These are phyloP conservation scores for Tortrix viridana DNA, from an alignment of 2,888 invertebrate genomes.

Conservation along the genomic window DNA sequence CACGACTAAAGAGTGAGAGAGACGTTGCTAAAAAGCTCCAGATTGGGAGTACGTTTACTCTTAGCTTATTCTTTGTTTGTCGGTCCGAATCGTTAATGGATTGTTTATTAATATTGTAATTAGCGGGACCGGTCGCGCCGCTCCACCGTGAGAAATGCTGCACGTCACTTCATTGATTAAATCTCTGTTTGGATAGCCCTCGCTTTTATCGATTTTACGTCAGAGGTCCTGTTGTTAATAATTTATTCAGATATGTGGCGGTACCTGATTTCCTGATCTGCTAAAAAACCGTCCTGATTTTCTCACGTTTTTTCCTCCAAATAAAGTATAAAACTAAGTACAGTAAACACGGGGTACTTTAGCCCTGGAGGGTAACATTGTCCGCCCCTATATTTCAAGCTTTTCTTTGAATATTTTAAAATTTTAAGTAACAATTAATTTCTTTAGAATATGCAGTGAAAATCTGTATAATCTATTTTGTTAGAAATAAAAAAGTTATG, in stretches of 20 bases:
- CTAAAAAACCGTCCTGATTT: slow-evolving; percentile 7
- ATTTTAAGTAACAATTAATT: too few species aligned
- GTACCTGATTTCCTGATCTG: slow-evolving; percentile 24
- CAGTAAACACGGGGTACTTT: too few species aligned
- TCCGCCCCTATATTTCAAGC: too few species aligned
- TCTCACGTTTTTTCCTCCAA: too few species aligned
- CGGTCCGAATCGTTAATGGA: slow-evolving; percentile 57
- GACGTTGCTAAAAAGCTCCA: neutral
- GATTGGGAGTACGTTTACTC: slow-evolving; percentile 27
- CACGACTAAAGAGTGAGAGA: too few species aligned
- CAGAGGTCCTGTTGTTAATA: slow-evolving; percentile 30
- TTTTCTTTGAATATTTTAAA: too few species aligned
- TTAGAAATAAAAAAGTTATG: too few species aligned
- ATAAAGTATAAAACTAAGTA: too few species aligned
- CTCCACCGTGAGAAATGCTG: slow-evolving; percentile 49
- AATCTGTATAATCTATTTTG: too few species aligned
- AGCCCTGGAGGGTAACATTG: too few species aligned
- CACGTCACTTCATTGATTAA: slow-evolving; percentile 52
- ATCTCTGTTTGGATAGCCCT: slow-evolving; percentile 49
- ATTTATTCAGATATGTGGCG: slow-evolving; percentile 17
- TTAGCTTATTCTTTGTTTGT: slow-evolving; percentile 45
- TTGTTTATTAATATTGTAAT: slow-evolving; percentile 71
- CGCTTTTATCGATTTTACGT: slow-evolving; percentile 38
- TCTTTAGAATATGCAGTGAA: too few species aligned
- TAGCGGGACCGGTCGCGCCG: slow-evolving; percentile 47